phyloP scores from a whole-genome alignment of 2,113 vertebrate genomes.

The Emydocephalus ijimae region DNA sequence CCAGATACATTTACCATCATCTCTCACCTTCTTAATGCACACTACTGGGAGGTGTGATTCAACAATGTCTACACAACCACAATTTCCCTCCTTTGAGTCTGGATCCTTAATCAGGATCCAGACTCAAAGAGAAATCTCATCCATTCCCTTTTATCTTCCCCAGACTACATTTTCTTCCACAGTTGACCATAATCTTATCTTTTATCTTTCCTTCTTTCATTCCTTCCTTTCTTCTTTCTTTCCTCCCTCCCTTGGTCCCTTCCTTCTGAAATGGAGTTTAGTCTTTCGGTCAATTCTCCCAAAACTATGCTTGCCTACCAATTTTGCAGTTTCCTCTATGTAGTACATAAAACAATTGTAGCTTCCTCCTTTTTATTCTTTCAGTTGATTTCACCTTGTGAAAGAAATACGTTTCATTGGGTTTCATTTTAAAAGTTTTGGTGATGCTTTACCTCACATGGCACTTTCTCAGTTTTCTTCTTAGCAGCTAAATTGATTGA shows the following conservation, averaged over 20 bases:
- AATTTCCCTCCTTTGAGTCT: neutral
- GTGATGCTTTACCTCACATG: slow-evolving; percentile 29
- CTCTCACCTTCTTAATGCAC: neutral
- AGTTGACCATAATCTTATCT: neutral
- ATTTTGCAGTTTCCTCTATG: neutral
- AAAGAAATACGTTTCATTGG: slow-evolving; percentile 27
- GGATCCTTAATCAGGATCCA: neutral
- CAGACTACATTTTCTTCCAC: neutral
- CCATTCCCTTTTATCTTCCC: neutral
- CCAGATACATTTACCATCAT: neutral
- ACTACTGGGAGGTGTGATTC: neutral
- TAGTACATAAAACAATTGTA: neutral
- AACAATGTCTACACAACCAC: neutral
- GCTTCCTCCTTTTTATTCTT: neutral
- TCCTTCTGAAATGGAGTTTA: neutral
- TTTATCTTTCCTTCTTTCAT: no score
- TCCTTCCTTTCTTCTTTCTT: no score
- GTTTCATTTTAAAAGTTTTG: slow-evolving; percentile 19
- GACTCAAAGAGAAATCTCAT: neutral
- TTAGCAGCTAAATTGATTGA: slow-evolving; percentile 43
- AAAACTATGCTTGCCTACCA: neutral
- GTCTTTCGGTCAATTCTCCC: neutral
- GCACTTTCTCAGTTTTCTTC: slow-evolving; percentile 33
- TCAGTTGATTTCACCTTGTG: slow-evolving; percentile 21
- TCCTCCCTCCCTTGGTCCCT: no score